Base-by-base conservation (phyloP, 2,888 invertebrate genomes). In the Nudaria mundana region DNA sequence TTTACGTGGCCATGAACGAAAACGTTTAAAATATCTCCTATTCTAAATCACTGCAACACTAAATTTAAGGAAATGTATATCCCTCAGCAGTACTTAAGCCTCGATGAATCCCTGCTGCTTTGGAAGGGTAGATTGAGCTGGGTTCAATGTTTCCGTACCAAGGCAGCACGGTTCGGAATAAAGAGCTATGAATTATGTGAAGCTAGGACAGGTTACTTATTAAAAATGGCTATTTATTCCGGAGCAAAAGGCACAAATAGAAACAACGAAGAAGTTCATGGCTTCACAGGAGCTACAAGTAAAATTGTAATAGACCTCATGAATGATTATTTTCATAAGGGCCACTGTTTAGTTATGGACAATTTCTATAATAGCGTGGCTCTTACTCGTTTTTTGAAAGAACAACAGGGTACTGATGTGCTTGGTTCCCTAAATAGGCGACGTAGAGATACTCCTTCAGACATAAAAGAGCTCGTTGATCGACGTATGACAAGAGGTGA, bases 101-200 rank as follows among this genome's bases (percentile, higher is more conserved):
- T 39, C 4, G 52, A 56, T 33, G 51, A 59, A 37, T 56, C 55
- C 23, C 16, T 55, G 25, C 44, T 58, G 24, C 43, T 54, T 13
- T 55, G 52, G 52, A 56, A 56, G 29, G 48, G 49, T 5, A 32
- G 40, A 11, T 20, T 49, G n/a, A 44, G 35, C 13, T 50, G 48
- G 48, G 22, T 44, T 2, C 52, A 52, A 24, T 42, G 45, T n/a
- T n/a, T 56, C 28, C 36, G 49, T 3, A 20, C 47, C 8, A 53
- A 53, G 20, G 49, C 49, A n/a, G 49, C 46, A 15, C 18, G 53
- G 11, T 46, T 53, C 13, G 52, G 48, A 0, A 49, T 53, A 2
- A 53, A 53, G 16, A 23, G 20, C 5, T 56, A 37, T 18, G 48
- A 52, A 18, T 30, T 52, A 13, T 49, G 51, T 22, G 55, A 55